Evolutionary conservation across 2,113 vertebrate species (phyloP), one percentile per base, ranked within the genome.

Genomic region (Scatophagus argus): DNA sequence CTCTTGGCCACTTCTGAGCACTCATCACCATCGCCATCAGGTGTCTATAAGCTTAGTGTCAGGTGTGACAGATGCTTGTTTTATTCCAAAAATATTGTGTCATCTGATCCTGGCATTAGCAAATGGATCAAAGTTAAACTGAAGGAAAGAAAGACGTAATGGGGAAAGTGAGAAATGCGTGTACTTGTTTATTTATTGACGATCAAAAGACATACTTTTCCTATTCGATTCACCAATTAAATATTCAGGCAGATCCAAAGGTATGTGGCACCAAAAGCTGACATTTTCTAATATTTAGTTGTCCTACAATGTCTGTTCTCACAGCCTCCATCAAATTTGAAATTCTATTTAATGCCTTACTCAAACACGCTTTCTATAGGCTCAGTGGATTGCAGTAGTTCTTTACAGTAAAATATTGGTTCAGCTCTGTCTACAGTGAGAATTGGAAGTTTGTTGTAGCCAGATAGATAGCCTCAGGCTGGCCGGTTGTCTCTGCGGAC

Each of bases 351-450:
- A 46, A 49, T 12, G 23, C 59, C 19, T 31, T 44, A 19, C 17
- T 68, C 21, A 54, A 21, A 68, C 23, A 39, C 55, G 38, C 2
- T 5, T 11, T 47, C 11, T 59, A 13, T 34, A 54, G 34, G 3
- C 36, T 70, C 25, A 27, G 49, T 25, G 61, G 46, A 52, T 3
- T 74, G 63, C 65, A 25, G 67, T 5, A 1, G 41, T 19, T 68
- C 23, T 38, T 19, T 29, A 46, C 10, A 29, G 74, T 79, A 39
- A 41, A 56, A 31, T 62, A 21, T 76, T 6, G 34, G 49, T 60
- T 83, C 65, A 73, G 47, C 36, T 82, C 59, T 65, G 55, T 75
- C 83, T 84, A 49, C 81, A 74, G 31, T 65, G 34, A 73, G 51
- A 83, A 65, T 9, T 27, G 25, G 56, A 62, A 11, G 60, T 63